Evolutionary conservation across 2,113 vertebrate genomes (phyloP).

Genomic region (Eidolon helvum): DNA sequence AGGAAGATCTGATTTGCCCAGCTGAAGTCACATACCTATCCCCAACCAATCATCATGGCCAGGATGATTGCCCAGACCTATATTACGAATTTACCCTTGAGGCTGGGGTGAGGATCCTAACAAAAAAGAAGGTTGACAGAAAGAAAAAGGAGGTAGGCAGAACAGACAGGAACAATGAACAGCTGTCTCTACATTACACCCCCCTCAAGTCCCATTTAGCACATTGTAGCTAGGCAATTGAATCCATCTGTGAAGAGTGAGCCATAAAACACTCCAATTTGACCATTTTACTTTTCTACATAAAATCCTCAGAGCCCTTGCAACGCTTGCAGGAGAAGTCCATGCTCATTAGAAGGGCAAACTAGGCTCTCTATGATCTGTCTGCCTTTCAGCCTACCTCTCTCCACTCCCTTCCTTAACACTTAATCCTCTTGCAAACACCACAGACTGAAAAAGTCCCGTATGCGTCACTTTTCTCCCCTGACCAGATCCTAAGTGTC

Average conservation of each 20-base stretch:
- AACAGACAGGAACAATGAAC: not conserved
- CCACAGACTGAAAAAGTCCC: not conserved
- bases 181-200: not conserved
- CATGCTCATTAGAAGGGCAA: not conserved
- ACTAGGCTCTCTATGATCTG: not conserved
- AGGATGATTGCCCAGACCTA: not conserved
- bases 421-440: constrained; percentile 36
- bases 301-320: not conserved
- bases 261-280: not conserved
- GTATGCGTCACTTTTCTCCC: not conserved
- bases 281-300: not conserved
- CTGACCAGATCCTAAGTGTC: not conserved
- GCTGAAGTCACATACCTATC: not conserved
- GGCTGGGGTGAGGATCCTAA: not conserved
- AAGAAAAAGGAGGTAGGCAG: not conserved
- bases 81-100: not conserved
- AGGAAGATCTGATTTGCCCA: not conserved
- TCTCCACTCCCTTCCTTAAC: constrained; percentile 30
- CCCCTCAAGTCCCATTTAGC: not conserved
- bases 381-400: not conserved
- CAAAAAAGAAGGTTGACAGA: not conserved
- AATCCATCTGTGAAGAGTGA: not conserved
- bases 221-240: not conserved
- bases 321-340: not conserved
- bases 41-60: not conserved